Evolutionary conservation across 2,113 vertebrate species (phyloP).

Genomic region (Rattus rattus): DNA sequence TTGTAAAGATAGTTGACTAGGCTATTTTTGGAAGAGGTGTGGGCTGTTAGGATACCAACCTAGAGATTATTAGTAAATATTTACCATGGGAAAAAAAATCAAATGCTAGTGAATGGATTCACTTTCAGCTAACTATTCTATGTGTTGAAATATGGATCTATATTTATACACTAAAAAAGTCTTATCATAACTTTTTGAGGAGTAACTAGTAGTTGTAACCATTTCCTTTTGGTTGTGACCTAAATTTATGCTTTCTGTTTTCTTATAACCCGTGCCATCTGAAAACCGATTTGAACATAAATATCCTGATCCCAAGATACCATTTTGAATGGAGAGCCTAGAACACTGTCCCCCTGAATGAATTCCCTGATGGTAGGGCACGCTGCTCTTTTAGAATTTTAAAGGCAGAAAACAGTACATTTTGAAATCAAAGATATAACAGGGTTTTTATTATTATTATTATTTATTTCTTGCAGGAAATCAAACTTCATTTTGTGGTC

Average conservation of each 20-base stretch:
- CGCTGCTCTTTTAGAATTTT: conserved; percentile 35
- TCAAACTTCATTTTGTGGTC: conserved; percentile 59
- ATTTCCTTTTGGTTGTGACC: conserved; percentile 41
- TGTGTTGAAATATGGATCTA: conserved; percentile 37
- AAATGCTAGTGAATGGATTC: neutral
- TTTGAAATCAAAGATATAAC: conserved; percentile 55
- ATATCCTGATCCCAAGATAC: conserved; percentile 44
- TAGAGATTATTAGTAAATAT: neutral
- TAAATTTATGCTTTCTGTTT: conserved; percentile 35
- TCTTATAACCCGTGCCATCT: neutral
- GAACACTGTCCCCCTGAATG: neutral
- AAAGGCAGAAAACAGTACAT: conserved; percentile 39
- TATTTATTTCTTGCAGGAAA: conserved; percentile 53
- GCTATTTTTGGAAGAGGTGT: neutral
- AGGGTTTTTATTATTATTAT: conserved; percentile 21
- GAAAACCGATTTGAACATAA: conserved; percentile 53
- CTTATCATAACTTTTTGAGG: neutral
- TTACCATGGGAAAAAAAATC: conserved; percentile 7
- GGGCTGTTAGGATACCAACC: neutral
- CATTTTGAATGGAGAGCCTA: conserved; percentile 18
- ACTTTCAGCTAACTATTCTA: neutral
- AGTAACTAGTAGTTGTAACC: neutral
- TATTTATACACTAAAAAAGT: conserved; percentile 21
- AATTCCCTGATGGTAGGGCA: conserved; percentile 33
- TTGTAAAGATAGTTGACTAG: neutral